Evolutionary conservation across 2,888 invertebrate species (phyloP).

Genomic region (Caenorhabditis angaria): DNA sequence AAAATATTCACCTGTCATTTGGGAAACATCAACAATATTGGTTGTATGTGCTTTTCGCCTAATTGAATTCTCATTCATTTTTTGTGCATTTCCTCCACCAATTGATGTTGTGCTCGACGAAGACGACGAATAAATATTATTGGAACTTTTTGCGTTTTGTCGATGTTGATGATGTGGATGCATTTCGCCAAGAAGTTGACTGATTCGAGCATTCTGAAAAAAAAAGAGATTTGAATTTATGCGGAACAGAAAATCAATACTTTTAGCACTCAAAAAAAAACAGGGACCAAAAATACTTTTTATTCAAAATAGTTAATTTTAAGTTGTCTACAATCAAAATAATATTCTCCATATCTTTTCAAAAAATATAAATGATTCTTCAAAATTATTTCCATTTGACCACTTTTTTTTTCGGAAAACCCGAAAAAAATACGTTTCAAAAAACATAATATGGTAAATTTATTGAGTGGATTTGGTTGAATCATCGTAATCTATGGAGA

Average conservation of each 20-base stretch:
- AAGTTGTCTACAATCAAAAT: no score
- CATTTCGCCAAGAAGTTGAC: slow-evolving; percentile 47
- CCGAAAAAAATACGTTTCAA: no score
- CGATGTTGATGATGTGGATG: slow-evolving; percentile 20
- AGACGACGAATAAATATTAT: slow-evolving; percentile 4
- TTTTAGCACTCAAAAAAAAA: slow-evolving; percentile 17
- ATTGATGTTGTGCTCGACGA: slow-evolving; percentile 10
- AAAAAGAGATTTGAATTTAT: no score
- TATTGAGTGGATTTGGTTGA: no score
- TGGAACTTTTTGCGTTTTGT: no score
- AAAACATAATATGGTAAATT: no score
- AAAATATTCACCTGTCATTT: slow-evolving; percentile 16
- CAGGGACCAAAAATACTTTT: background rate
- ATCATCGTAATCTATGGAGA: no score
- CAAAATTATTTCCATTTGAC: no score
- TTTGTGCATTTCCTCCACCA: background rate
- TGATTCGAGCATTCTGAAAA: slow-evolving; percentile 47
- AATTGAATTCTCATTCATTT: background rate
- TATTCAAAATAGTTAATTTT: background rate
- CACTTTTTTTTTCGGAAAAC: no score
- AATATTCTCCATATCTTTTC: no score
- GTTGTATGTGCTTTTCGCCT: slow-evolving; percentile 25
- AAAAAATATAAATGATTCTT: no score
- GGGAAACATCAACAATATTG: slow-evolving; percentile 37
- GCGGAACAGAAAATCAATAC: no score